Conservation (phyloP, 2,113 vertebrate species). For the Dasyprocta punctata region DNA sequence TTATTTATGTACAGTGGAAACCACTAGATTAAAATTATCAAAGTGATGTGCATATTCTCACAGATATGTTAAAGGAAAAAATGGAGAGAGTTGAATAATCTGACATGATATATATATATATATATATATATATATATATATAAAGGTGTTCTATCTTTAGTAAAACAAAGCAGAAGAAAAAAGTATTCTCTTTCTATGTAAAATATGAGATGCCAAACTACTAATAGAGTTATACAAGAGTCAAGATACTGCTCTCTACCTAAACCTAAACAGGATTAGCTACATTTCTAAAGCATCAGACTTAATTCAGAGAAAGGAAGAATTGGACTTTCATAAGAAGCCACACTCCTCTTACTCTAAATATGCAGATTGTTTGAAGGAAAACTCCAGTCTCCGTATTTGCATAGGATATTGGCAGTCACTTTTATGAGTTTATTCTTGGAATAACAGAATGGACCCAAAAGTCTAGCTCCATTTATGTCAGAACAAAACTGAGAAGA, state of each 20-base stretch:
- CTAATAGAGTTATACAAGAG: background rate
- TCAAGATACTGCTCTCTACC: background rate
- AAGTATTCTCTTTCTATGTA: background rate
- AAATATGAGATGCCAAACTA: background rate
- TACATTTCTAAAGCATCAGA: background rate
- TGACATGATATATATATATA: background rate
- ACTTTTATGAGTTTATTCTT: background rate
- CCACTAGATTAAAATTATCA: background rate
- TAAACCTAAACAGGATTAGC: background rate
- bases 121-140: too few relatives aligned
- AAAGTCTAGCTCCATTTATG: background rate
- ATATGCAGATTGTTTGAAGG: background rate
- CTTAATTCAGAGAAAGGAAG: background rate
- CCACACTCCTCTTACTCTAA: background rate
- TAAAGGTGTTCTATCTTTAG: background rate
- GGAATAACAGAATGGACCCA: background rate
- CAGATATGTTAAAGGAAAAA: background rate
- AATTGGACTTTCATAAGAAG: background rate
- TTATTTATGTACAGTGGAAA: background rate
- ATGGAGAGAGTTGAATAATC: background rate
- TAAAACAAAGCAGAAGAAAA: background rate
- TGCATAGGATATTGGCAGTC: background rate
- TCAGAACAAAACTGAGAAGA: background rate
- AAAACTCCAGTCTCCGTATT: background rate
- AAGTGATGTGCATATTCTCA: background rate